These are phyloP conservation scores for Petaurus breviceps DNA, from an alignment of 2,113 vertebrate genomes.

Conservation along the genomic window DNA sequence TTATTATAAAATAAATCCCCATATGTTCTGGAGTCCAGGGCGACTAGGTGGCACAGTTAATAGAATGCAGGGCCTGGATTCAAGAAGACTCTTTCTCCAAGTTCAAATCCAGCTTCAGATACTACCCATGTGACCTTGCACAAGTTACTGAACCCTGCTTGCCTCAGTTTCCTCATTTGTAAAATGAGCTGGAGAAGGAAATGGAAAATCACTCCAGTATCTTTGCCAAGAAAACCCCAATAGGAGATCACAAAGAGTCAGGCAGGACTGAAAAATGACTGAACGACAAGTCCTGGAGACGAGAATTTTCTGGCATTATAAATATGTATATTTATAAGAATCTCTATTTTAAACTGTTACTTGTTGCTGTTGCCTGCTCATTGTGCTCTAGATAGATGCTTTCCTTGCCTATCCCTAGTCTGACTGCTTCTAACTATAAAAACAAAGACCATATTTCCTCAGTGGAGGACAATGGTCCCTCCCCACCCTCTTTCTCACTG, in stretches of 20 bases:
- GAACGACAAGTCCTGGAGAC: neutral
- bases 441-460: conserved; percentile 36
- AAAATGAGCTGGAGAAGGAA: neutral
- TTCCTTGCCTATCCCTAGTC: neutral
- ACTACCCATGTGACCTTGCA: neutral
- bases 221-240: neutral
- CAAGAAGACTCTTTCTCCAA: neutral
- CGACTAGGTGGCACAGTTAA: neutral
- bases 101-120: neutral
- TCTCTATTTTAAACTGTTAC: neutral
- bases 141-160: neutral
- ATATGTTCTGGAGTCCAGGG: neutral
- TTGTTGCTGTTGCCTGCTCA: neutral
- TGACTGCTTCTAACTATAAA: neutral
- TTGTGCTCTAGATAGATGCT: neutral
- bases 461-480: conserved; percentile 66
- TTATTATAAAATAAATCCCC: neutral
- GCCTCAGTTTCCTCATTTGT: neutral
- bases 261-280: neutral
- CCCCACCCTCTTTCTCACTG: conserved; percentile 42
- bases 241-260: neutral
- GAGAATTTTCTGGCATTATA: neutral
- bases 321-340: neutral
- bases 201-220: neutral
- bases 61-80: neutral